Percentiles rank a stretch among this genome's conserved stretches.
These are phyloP conservation scores for Pomatostomus ruficeps DNA, from an alignment of 2,113 vertebrate species.

Conservation along the genomic window DNA sequence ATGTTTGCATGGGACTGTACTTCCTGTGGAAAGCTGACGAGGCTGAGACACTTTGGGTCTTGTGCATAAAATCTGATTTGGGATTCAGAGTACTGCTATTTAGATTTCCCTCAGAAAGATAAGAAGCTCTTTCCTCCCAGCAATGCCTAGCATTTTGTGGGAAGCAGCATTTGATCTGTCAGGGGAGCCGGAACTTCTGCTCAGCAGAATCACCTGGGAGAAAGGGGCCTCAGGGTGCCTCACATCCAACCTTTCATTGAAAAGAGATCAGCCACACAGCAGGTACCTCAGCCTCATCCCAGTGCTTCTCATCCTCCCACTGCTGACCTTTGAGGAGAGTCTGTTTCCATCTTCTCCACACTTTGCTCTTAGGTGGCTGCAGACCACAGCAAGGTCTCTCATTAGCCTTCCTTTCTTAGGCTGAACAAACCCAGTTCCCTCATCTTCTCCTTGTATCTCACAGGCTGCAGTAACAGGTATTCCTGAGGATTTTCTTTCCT, in stretches of 20 bases:
- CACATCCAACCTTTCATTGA: neutral
- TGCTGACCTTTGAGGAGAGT: neutral
- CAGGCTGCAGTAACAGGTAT: neutral
- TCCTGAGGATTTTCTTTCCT: neutral
- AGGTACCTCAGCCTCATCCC: neutral
- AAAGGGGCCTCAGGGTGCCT: fast-evolving
- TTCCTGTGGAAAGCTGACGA: neutral
- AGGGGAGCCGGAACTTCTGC: neutral
- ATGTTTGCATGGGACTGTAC: fast-evolving
- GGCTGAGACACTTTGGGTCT: neutral
- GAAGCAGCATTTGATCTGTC: neutral
- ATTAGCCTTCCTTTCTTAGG: neutral
- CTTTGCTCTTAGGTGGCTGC: neutral
- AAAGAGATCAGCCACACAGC: neutral
- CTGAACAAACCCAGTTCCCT: neutral
- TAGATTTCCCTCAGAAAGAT: neutral
- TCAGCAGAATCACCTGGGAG: neutral
- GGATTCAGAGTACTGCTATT: neutral
- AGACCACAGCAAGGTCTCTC: neutral
- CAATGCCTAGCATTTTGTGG: neutral
- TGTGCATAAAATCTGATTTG: neutral
- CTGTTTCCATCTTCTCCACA: neutral
- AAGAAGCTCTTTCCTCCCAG: neutral
- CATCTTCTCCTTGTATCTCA: neutral
- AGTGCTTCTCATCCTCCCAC: neutral